phyloP scores from a whole-genome alignment of 2,113 vertebrate species.

The Microcebus lehilahytsara region DNA sequence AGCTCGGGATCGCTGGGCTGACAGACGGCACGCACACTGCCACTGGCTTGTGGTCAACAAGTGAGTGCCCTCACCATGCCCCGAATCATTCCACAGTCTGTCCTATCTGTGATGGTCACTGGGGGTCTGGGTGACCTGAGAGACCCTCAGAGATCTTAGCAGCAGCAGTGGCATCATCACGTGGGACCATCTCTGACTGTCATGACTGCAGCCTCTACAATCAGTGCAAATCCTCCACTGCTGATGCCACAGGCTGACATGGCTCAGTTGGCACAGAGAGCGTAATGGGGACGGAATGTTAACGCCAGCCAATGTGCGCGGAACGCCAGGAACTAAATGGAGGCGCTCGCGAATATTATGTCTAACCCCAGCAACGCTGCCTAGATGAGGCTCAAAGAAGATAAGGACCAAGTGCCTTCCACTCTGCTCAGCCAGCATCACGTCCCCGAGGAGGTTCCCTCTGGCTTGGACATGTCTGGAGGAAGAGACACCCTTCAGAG shows the following conservation, averaged over 20 bases:
- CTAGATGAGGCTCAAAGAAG: neutral
- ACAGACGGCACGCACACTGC: neutral
- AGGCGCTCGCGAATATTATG: fast-evolving
- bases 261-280: neutral
- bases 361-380: neutral
- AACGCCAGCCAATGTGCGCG: fast-evolving
- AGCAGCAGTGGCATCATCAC: neutral
- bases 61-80: neutral
- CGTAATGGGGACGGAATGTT: neutral
- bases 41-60: conserved; percentile 28
- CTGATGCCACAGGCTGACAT: neutral
- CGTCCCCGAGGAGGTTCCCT: neutral
- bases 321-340: neutral
- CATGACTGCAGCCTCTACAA: neutral
- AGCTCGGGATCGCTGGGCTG: conserved; percentile 26
- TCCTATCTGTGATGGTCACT: conserved; percentile 18
- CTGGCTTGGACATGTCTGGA: neutral
- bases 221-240: neutral
- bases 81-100: conserved; percentile 32
- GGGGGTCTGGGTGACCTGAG: conserved; percentile 14
- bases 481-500: neutral
- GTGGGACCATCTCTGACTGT: neutral
- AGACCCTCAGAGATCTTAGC: neutral
- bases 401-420: neutral
- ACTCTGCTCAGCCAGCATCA: neutral